These are phyloP conservation scores for Magallana gigas DNA, from an alignment of 1,140 invertebrate genomes.

Conservation along the genomic window DNA sequence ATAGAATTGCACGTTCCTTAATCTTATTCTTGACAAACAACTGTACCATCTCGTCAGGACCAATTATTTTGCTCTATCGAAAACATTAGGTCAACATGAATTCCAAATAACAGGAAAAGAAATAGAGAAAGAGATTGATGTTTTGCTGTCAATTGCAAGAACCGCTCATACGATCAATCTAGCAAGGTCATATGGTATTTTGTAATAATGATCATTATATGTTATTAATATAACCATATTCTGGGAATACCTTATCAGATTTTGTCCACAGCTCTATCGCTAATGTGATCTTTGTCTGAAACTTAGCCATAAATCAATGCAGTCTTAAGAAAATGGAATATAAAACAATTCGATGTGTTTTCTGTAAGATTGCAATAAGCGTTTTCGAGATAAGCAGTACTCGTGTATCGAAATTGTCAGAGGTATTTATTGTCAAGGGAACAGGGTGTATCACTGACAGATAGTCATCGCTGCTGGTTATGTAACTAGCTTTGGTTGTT, in stretches of 20 bases:
- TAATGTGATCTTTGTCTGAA: slow-evolving; percentile 33
- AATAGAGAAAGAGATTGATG: background rate
- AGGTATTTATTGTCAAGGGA: slow-evolving; percentile 28
- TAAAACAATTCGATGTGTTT: slow-evolving; percentile 31
- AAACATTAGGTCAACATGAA: background rate
- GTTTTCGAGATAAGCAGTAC: background rate
- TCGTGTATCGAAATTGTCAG: slow-evolving; percentile 22
- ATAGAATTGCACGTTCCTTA: no score
- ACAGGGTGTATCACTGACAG: background rate
- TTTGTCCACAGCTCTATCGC: slow-evolving; percentile 14
- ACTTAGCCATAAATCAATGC: slow-evolving; percentile 27
- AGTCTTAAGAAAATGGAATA: slow-evolving; percentile 32
- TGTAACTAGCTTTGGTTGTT: slow-evolving; percentile 7
- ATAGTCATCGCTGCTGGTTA: background rate
- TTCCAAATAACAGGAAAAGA: background rate
- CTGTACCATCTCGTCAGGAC: no score
- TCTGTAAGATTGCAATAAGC: slow-evolving; percentile 20
- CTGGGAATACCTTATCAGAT: slow-evolving; percentile 28
- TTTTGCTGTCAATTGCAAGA: background rate
- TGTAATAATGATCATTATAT: slow-evolving; percentile 23
- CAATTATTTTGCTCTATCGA: background rate
- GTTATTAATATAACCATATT: slow-evolving; percentile 30
- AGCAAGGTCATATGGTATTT: slow-evolving; percentile 6
- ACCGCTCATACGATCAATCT: background rate
- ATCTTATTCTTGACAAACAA: no score